These are phyloP conservation scores for Malurus alboscapulatus DNA, from an alignment of 2,113 vertebrate species.

Conservation along the genomic window DNA sequence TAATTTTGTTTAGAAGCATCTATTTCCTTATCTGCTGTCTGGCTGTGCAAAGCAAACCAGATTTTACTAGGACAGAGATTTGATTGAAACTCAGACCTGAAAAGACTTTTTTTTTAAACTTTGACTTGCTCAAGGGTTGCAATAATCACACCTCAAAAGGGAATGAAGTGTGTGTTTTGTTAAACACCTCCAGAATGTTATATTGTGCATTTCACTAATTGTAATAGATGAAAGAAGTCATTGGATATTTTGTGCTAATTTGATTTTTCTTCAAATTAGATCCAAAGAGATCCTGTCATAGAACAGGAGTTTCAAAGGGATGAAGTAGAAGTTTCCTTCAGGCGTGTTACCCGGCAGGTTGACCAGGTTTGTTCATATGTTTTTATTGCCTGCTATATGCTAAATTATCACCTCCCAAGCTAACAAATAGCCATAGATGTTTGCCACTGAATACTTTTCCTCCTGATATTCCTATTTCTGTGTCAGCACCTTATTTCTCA, in stretches of 20 bases:
- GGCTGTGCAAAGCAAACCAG: background rate
- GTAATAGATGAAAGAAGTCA: background rate
- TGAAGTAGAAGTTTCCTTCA: constrained; percentile 54
- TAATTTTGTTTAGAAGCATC: background rate
- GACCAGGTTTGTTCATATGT: constrained; percentile 73
- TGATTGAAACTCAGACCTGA: background rate
- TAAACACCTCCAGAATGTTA: background rate
- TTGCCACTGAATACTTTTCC: background rate
- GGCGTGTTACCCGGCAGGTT: constrained; percentile 63
- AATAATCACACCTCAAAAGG: background rate
- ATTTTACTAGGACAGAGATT: background rate
- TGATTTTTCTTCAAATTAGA: constrained; percentile 62
- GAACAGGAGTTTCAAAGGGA: constrained; percentile 72
- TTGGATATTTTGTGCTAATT: background rate
- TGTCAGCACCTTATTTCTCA: background rate
- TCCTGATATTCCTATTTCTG: background rate
- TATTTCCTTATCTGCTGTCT: background rate
- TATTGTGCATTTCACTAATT: background rate
- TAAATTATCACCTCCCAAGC: background rate
- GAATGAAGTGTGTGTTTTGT: background rate
- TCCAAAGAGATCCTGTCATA: constrained; percentile 60
- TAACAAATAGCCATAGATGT: background rate
- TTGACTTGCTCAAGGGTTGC: background rate
- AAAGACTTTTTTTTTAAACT: background rate
- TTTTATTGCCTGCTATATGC: background rate